Conservation (phyloP, 1,140 invertebrate species). For the Diorhabda elongata region DNA sequence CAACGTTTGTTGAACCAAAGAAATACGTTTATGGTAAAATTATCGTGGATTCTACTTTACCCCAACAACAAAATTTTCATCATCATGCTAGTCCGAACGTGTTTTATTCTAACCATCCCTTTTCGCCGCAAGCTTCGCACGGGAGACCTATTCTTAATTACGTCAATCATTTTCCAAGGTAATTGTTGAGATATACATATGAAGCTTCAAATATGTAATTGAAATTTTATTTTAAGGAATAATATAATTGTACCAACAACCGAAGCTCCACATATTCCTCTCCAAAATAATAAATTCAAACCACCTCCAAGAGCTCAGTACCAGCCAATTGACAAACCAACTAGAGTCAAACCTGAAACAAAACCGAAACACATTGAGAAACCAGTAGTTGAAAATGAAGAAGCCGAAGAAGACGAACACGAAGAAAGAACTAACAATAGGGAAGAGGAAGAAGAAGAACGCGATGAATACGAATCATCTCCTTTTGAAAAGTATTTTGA, state of each 20-base stretch:
- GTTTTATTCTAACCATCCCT: not conserved
- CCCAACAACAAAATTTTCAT: not conserved
- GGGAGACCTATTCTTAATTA: not conserved
- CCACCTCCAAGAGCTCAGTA: not conserved
- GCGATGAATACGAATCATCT: conserved; percentile 11
- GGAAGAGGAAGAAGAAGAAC: conserved; percentile 17
- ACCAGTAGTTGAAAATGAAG: conserved; percentile 9
- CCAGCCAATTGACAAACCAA: not conserved
- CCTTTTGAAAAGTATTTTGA: conserved; percentile 16
- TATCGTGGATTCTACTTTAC: not conserved
- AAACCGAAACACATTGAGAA: not conserved
- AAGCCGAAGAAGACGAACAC: conserved; percentile 20
- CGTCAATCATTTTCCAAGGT: conserved; percentile 2
- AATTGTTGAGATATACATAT: not conserved
- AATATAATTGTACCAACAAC: not conserved
- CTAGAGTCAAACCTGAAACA: conserved; percentile 1
- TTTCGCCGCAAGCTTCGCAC: not conserved
- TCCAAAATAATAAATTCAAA: not conserved
- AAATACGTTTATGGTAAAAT: conserved; percentile 31
- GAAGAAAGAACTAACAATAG: conserved; percentile 18
- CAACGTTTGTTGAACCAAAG: conserved; percentile 25
- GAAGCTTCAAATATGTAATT: too few species aligned
- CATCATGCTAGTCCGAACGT: not conserved
- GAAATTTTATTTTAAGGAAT: not conserved
- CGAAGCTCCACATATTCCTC: not conserved